Evolutionary conservation across 2,888 invertebrate genomes (phyloP), one percentile per base, ranked within the genome.

Genomic region (Lysandra coridon): DNA sequence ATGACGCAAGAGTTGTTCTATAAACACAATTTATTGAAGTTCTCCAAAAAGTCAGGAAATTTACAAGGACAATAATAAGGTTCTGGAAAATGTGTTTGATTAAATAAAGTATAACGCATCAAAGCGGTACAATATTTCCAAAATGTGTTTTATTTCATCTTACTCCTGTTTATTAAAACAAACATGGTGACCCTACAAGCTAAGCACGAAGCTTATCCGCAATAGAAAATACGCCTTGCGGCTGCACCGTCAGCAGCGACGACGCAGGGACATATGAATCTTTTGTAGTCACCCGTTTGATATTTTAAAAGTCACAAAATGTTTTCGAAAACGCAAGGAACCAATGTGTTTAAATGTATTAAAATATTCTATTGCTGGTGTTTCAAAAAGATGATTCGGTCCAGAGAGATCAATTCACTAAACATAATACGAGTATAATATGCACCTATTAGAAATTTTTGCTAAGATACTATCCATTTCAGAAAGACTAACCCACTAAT

Each of bases 221-320:
- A 81, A 79, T 78, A 80, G 80, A 80, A 81, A 78, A 80, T 78
- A 77, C 74, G 79, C 78, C 79, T 79, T 79, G 78, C 78, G 78
- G 69, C 78, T 80, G 57, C 79, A 80, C 78, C 78, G 69, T 74
- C 40, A 74, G 62, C 79, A 44, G 62, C 74, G 60, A 62, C 75
- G 57, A 74, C 74, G 79, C 60, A 79, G 74, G 79, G 60, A 79
- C 79, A 60, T 74, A 74, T 74, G 79, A 79, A 75, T 79, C 80
- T 80, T 81, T 81, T 81, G 80, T 80, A 78, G 80, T 80, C 81
- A 79, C 69, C 78, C 80, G 80, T 79, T 79, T 79, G 79, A 78
- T 76, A 80, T 80, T 80, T 75, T 80, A 80, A 80, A 40, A 44
- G 78, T 73, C 57, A 79, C 75, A 78, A 80, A 79, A 78, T 75